Base-by-base conservation (phyloP, 2,888 invertebrate species). In the Pseudoips prasinana region DNA sequence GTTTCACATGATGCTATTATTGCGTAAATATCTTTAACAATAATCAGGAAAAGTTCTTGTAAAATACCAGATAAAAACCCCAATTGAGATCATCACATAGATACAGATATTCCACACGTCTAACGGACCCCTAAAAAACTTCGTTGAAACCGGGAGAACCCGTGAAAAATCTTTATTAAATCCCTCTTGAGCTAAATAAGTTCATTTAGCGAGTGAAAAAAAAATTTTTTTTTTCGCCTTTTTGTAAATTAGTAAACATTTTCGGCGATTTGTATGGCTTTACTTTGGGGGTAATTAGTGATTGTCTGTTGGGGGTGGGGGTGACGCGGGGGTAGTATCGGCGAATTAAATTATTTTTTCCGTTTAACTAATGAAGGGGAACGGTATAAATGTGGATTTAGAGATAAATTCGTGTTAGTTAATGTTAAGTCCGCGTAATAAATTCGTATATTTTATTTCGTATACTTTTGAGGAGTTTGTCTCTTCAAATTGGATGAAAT, bases 91-190 rank as follows among this genome's bases (percentile, higher is more conserved):
- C 5, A 14, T 14, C 2, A 2, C 14, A 14, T 3, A 14, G 14
- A 14, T 14, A 3, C 5, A 14, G n/a, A n/a, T n/a, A n/a, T n/a
- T 14, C 5, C 14, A 14, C 14, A 14, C 14, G 2, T 14, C 14
- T 14, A 2, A 14, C 14, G 2, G 14, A 14, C 2, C 14, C 65
- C 59, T 70, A 41, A 73, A 76, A 80, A 79, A 79, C 71, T 80
- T 82, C 73, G 72, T 73, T 70, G 71, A 75, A 77, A 72, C 72
- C 68, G 64, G 65, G 66, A 68, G 74, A 52, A 71, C 73, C 69
- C 73, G 73, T 87, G 85, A 88, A 82, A 87, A 85, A 88, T 88
- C 82, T 84, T 84, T 87, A 86, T 85, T 87, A 87, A 88, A 81
- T 86, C 88, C 86, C 66, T 69, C 72, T 64, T 66, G 55, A 71